Evolutionary conservation across 1,140 invertebrate species (phyloP), one percentile per base, ranked within the genome.

Genomic region (Himalopsyche phryganea): DNA sequence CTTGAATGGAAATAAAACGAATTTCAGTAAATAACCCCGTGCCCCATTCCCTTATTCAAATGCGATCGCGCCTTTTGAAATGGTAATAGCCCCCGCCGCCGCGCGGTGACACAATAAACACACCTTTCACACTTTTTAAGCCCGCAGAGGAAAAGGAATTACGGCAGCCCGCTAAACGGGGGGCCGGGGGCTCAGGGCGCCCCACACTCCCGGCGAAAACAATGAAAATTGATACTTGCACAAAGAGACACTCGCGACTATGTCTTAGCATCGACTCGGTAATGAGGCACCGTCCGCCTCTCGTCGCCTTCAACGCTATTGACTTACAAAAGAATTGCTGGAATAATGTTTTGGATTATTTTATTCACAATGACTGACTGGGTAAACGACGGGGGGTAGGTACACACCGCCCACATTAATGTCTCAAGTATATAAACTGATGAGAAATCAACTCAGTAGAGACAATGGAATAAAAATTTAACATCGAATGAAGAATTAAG

Each of bases 61-160:
- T 53, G 61, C 56, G 61, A 63, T 63, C 61, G 51, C 41, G 61
- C 48, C 61, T 63, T 63, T 63, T 63, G 53, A 63, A 59, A 63
- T 63, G 61, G 57, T 63, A 63, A 63, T 63, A 40, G 50, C 49
- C 58, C 48, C 61, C 17, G 50, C 53, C 52, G 53, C 61, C n/a
- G 51, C 19, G 61, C n/a, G n/a, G n/a, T n/a, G n/a, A n/a, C n/a
- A 63, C 61, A 63, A 55, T 60, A 63, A 60, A 60, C 56, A 60
- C 57, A 51, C 52, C 52, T 50, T 58, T 60, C 61, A 60, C 57
- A 63, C 61, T 63, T 63, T 63, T 63, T 63, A 63, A 63, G 61
- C 58, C 45, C 40, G 51, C 45, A 19, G 46, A 42, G 51, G 55
- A 59, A 59, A 60, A 36, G 58, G 61, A 63, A 63, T 63, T 63